phyloP scores from a whole-genome alignment of 2,113 vertebrate genomes.

The Clupea harengus region DNA sequence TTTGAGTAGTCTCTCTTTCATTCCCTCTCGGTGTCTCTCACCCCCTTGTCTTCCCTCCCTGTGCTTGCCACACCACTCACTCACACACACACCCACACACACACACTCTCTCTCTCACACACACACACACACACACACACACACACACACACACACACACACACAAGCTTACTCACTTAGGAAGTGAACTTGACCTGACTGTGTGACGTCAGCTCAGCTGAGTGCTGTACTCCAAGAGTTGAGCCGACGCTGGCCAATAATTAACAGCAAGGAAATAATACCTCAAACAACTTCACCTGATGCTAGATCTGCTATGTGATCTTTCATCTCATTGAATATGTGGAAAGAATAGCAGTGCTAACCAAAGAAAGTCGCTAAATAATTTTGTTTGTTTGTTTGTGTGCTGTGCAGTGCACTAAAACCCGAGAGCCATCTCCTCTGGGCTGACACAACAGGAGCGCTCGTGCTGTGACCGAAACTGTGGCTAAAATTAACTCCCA shows the following conservation, averaged over 20 bases:
- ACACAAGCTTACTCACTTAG: conserved; percentile 20
- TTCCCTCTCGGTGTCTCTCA: background rate
- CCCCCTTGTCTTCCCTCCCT: background rate
- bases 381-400: no score
- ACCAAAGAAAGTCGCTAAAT: background rate
- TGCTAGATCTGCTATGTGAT: background rate
- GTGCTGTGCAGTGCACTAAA: background rate
- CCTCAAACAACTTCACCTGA: background rate
- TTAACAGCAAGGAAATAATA: background rate
- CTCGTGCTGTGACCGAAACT: conserved; percentile 39
- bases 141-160: background rate
- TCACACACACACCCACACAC: background rate
- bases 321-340: background rate
- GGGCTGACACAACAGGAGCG: background rate
- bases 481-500: conserved; percentile 67
- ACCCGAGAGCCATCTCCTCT: background rate
- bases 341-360: no score
- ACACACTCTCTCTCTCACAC: background rate
- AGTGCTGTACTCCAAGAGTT: conserved; percentile 17
- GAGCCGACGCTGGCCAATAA: background rate
- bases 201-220: conserved; percentile 37
- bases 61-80: conserved; percentile 7
- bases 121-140: background rate
- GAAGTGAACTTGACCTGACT: conserved; percentile 20
- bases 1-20: no score